Percentiles rank a stretch among this genome's conserved stretches.
phyloP scores from a whole-genome alignment of 1,140 invertebrate species.

The Drosophila micromelanica region DNA sequence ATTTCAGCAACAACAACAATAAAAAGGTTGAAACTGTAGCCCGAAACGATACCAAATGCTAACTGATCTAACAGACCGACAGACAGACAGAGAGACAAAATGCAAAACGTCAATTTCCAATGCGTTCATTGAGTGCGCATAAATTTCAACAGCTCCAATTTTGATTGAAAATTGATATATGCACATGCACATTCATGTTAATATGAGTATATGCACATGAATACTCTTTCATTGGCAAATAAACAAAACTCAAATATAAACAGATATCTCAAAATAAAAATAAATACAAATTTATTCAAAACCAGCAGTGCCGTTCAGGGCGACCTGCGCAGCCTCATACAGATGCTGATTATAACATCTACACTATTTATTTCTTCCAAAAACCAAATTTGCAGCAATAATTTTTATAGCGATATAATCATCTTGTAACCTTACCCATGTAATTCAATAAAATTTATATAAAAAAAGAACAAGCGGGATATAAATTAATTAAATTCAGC shows the following conservation, averaged over 20 bases:
- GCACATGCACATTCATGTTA: background rate
- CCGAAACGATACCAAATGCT: constrained; percentile 7
- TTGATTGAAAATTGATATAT: constrained; percentile 56
- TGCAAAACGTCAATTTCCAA: constrained; percentile 53
- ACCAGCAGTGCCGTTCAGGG: background rate
- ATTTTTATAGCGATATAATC: too few relatives aligned
- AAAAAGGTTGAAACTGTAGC: constrained; percentile 15
- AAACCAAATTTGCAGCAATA: too few relatives aligned
- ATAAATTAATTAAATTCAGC: too few relatives aligned
- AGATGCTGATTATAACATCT: too few relatives aligned
- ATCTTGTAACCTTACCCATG: too few relatives aligned
- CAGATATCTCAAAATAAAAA: background rate
- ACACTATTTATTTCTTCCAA: too few relatives aligned
- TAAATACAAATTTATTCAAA: constrained; percentile 2
- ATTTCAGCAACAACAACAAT: constrained; percentile 26
- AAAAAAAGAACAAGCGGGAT: background rate
- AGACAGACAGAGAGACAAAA: constrained; percentile 30
- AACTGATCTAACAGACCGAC: constrained; percentile 35
- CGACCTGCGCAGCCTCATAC: too few relatives aligned
- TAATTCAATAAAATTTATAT: background rate
- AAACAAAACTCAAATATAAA: background rate
- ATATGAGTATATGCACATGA: constrained; percentile 3
- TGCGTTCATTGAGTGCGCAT: constrained; percentile 65
- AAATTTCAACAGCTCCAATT: constrained; percentile 46
- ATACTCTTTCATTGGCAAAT: constrained; percentile 21